These are phyloP conservation scores for Mus minutoides DNA, from an alignment of 2,797 vertebrate species.

Conservation along the genomic window DNA sequence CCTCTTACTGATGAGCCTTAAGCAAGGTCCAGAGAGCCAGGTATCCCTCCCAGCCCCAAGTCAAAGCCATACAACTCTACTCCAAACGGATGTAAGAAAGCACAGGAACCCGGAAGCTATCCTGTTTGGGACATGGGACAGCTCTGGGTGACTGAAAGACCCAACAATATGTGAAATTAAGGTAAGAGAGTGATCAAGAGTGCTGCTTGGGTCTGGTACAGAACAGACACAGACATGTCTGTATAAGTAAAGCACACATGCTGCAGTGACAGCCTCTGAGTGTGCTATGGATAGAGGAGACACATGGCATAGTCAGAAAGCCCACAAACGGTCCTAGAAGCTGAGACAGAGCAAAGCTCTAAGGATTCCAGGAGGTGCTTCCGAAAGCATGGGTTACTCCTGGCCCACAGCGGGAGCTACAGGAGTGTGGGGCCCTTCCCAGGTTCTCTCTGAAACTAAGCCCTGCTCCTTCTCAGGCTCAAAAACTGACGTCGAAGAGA, in stretches of 20 bases:
- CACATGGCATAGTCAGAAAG: not conserved
- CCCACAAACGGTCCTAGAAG: not conserved
- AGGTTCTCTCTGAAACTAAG: not conserved
- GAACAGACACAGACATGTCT: not conserved
- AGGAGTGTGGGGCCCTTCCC: not conserved
- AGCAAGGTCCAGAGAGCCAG: not conserved
- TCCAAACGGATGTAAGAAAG: not conserved
- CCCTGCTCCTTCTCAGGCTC: not conserved
- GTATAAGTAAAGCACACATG: not conserved
- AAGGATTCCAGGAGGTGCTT: not conserved
- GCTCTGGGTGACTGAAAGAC: not conserved
- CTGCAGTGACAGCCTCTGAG: not conserved
- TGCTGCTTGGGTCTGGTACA: not conserved
- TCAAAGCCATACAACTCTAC: not conserved
- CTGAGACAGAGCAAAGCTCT: not conserved
- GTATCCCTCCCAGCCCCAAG: not conserved
- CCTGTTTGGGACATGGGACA: too few relatives aligned
- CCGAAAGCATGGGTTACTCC: not conserved
- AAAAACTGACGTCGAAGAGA: not conserved
- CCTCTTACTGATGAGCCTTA: not conserved
- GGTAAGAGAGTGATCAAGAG: not conserved
- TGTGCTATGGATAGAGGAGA: not conserved
- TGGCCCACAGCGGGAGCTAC: too few relatives aligned
- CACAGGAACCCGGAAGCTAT: not conserved
- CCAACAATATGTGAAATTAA: not conserved